Percentiles rank a stretch among this genome's conserved stretches.
Evolutionary conservation across 2,888 invertebrate genomes (phyloP).

Genomic region (Listrodromus nycthemerus): DNA sequence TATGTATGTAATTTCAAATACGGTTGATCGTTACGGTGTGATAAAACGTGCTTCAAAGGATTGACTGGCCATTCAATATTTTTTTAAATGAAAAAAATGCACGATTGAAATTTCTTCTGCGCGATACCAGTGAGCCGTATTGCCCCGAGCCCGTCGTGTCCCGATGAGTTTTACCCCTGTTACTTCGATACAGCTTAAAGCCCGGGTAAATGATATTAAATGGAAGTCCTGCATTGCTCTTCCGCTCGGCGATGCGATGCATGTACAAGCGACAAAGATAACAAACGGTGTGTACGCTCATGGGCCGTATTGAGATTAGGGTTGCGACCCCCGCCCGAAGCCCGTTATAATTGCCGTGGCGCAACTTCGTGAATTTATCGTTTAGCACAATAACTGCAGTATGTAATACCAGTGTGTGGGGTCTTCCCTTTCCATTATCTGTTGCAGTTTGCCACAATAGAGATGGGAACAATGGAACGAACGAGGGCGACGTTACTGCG

Average conservation of each 20-base stretch:
- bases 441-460: slow-evolving; percentile 58
- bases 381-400: slow-evolving; percentile 4
- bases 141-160: neutral
- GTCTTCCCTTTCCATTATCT: slow-evolving; percentile 37
- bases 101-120: neutral
- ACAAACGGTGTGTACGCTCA: neutral
- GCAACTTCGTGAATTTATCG: slow-evolving; percentile 26
- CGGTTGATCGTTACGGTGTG: no score
- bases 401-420: neutral
- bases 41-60: no score
- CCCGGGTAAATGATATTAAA: slow-evolving; percentile 29
- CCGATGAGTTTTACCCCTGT: slow-evolving; percentile 1
- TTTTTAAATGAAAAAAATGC: no score
- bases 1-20: no score
- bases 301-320: slow-evolving; percentile 15
- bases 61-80: no score
- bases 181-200: slow-evolving; percentile 20
- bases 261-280: slow-evolving; percentile 2
- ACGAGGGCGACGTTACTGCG: slow-evolving; percentile 72
- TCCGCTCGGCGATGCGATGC: neutral
- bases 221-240: slow-evolving; percentile 23
- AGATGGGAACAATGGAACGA: slow-evolving; percentile 73
- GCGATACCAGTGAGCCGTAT: neutral
- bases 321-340: slow-evolving; percentile 16
- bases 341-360: slow-evolving; percentile 20